phyloP scores from a whole-genome alignment of 2,888 invertebrate species.

The Acronicta leporina region DNA sequence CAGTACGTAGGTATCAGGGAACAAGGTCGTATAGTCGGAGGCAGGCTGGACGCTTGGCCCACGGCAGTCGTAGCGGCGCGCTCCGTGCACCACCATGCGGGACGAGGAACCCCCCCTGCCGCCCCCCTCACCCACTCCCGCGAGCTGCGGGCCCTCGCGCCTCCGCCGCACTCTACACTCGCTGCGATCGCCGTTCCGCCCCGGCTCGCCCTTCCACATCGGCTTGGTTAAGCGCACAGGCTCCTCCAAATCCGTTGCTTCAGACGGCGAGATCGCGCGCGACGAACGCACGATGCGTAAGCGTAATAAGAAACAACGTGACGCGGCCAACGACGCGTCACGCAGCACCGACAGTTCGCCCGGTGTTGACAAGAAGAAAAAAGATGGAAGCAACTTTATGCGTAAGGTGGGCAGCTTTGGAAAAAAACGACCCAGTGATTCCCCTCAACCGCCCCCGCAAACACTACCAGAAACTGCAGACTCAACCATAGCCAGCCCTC shows the following conservation, averaged over 20 bases:
- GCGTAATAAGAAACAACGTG: slow-evolving; percentile 84
- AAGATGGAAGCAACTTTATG: slow-evolving; percentile 72
- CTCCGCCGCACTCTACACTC: slow-evolving; percentile 85
- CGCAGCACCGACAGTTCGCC: slow-evolving; percentile 81
- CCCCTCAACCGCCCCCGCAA: slow-evolving; percentile 59
- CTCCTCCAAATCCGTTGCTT: slow-evolving; percentile 82
- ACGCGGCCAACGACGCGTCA: slow-evolving; percentile 73
- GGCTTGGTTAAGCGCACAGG: slow-evolving; percentile 83
- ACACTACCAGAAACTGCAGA: slow-evolving; percentile 56
- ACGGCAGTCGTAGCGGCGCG: slow-evolving; percentile 75
- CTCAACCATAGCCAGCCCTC: slow-evolving; percentile 45
- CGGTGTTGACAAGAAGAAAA: slow-evolving; percentile 79
- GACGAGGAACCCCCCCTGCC: slow-evolving; percentile 75
- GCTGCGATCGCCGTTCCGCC: slow-evolving; percentile 86
- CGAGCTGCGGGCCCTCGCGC: slow-evolving; percentile 74
- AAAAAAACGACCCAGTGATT: slow-evolving; percentile 72
- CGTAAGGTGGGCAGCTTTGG: slow-evolving; percentile 83
- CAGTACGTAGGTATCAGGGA: slow-evolving; percentile 66
- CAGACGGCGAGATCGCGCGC: slow-evolving; percentile 85
- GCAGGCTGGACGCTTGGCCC: slow-evolving; percentile 54
- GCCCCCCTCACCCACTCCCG: slow-evolving; percentile 67
- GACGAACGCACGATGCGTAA: slow-evolving; percentile 87
- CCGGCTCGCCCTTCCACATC: slow-evolving; percentile 87
- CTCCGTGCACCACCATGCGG: slow-evolving; percentile 76
- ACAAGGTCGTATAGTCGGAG: slow-evolving; percentile 67